Percentiles rank a stretch among this genome's conserved stretches.
Conservation (phyloP, 2,888 invertebrate genomes). For the Tipula lateralis region DNA sequence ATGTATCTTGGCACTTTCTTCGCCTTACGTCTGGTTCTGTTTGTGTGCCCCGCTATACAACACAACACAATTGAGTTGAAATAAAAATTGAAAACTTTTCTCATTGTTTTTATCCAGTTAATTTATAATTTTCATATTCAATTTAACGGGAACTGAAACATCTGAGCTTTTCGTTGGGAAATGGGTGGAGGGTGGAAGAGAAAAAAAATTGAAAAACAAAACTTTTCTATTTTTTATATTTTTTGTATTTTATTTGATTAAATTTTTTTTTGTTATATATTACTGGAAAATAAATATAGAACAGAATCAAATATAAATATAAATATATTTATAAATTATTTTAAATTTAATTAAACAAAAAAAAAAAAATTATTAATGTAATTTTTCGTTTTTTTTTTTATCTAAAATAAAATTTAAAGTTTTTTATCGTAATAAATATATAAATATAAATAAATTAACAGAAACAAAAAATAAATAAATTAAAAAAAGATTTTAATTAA, state of each 20-base stretch:
- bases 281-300: neutral
- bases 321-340: neutral
- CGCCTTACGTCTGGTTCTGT: neutral
- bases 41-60: neutral
- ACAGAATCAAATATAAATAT: neutral
- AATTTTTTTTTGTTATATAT: neutral
- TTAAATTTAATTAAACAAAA: neutral
- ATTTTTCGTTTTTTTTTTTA: neutral
- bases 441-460: neutral
- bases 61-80: neutral
- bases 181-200: neutral
- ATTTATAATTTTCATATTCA: constrained; percentile 24
- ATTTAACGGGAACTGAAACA: constrained; percentile 24
- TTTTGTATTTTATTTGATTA: neutral
- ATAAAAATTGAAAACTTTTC: neutral
- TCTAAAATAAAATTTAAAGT: neutral
- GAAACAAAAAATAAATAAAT: neutral
- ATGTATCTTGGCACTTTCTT: neutral
- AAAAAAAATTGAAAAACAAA: neutral
- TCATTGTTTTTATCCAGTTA: constrained; percentile 16
- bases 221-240: neutral
- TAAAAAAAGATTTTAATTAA: neutral
- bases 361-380: neutral
- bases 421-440: constrained; percentile 2
- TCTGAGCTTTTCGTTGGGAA: neutral